Evolutionary conservation across 2,797 vertebrate genomes (phyloP), one percentile per base, ranked within the genome.

Genomic region (Malurus splendens): DNA sequence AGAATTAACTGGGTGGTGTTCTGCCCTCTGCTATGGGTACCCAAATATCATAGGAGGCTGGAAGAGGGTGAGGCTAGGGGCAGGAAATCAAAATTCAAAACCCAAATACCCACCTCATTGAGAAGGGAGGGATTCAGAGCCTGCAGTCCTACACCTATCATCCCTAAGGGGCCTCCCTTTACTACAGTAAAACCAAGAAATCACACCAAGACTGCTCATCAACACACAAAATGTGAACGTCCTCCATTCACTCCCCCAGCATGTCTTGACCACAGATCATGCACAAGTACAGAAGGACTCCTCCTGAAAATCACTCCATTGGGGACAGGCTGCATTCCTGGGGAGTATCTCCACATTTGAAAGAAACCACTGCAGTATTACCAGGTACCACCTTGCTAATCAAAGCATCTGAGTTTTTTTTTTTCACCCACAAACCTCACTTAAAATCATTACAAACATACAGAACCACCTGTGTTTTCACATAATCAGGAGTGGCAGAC

Each of bases 211-310:
- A 38, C 30, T 14, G 38, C 16, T 51, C 18, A 50, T 18, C 42
- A 50, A 7, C 1, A 1, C 22, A 18, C 19, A n/a, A 32, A 14
- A 28, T 14, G 2, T 7, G 2, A 55, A 33, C 0, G 0, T 23
- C 22, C 18, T 64, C 33, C 30, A 30, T 25, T 56, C 41, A 42
- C 30, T 30, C 7, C 20, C 77, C 36, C 30, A 24, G 54, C 0
- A 0, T 1, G 6, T 17, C 61, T 54, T 55, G 24, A 22, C 22
- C 30, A 18, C 30, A 56, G 6, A 18, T 13, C 17, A 48, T 25
- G 19, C 11, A 11, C 15, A 65, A 51, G 10, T 17, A 47, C 3
- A 61, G 23, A 23, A 82, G 15, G 14, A 32, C 1, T 7, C 9
- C 25, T 82, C n/a, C 50, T 76, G 60, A 62, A 42, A 83, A 52